Evolutionary conservation across 2,888 invertebrate species (phyloP), one percentile per base, ranked within the genome.

Genomic region (Leptinotarsa haldemani): DNA sequence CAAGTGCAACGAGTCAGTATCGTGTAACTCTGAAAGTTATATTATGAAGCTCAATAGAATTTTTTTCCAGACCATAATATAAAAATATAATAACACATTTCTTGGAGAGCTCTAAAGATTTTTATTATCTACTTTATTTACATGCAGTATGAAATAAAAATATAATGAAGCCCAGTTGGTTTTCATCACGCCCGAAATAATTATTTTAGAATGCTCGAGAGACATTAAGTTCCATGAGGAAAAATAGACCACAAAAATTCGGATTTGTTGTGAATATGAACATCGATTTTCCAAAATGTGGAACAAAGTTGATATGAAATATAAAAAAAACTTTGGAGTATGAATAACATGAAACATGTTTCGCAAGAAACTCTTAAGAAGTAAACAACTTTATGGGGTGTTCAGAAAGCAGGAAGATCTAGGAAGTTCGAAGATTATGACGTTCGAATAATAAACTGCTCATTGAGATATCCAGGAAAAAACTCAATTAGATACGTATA

Each of bases 141-240:
- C 74, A 64, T 63, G 69, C 67, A 69, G 77, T 70, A 73, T 73
- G 74, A 81, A 79, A 74, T 78, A 78, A 76, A 75, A 77, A 75
- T 73, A 75, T 77, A 80, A 80, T 80, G 79, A 80, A 81, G 77
- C 76, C 73, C 76, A 72, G 73, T 71, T 75, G 74, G 77, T 80
- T 80, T 76, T 82, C 79, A 78, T 79, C 78, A 74, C 74, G 77
- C 80, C 78, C 81, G 78, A 78, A 81, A 81, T 83, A 83, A 83
- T 83, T 83, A 82, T 82, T 82, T 78, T 82, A 81, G 80, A 80
- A 80, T 76, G 79, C 80, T 80, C 79, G 74, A 64, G 80, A 78
- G 80, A 81, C 80, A 77, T 76, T 74, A 75, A 71, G 73, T 75
- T 75, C 73, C 73, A 73, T 76, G 80, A 79, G 80, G 81, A 82